Conservation (phyloP, 2,888 invertebrate species). For the Exocentrus adspersus region DNA sequence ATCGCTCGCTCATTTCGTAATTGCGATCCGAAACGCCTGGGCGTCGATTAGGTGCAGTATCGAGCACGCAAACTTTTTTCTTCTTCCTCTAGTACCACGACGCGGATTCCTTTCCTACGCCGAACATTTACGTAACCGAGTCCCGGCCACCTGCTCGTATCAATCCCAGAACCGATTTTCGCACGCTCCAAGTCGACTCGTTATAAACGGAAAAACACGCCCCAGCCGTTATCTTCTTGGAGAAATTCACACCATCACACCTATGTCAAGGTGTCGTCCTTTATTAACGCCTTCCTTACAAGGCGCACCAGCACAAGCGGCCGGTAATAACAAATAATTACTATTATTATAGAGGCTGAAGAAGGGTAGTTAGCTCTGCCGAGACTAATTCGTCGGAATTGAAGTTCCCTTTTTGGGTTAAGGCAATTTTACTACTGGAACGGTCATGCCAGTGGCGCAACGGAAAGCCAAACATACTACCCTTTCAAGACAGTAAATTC, state of each 20-base stretch:
- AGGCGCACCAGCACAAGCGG: no score
- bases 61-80: neutral
- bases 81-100: neutral
- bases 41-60: constrained; percentile 14
- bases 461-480: no score
- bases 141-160: neutral
- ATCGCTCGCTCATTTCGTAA: no score
- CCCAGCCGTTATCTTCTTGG: constrained; percentile 3
- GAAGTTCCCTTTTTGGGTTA: neutral
- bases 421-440: no score
- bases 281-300: constrained; percentile 17
- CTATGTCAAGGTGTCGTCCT: constrained; percentile 3
- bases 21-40: neutral
- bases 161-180: no score
- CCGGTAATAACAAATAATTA: constrained; percentile 7
- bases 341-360: neutral
- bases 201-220: no score
- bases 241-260: constrained; percentile 16
- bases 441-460: no score
- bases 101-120: neutral
- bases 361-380: neutral
- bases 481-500: no score
- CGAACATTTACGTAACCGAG: neutral
- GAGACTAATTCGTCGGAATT: neutral
- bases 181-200: no score